Percentiles rank a stretch among this genome's conserved stretches.
Conservation (phyloP, 2,888 invertebrate species). For the Lumbricus terrestris region DNA sequence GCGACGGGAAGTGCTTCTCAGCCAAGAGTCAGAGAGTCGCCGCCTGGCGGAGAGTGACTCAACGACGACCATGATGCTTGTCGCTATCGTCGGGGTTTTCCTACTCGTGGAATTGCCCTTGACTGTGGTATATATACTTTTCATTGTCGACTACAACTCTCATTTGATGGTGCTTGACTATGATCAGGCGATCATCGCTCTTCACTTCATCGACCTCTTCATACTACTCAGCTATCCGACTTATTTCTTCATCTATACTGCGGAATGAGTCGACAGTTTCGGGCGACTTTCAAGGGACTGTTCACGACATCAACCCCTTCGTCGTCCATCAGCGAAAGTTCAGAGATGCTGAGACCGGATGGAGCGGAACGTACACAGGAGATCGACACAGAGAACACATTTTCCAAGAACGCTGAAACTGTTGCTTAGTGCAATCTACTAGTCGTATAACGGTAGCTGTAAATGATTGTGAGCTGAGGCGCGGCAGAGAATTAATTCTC, state of each 20-base stretch:
- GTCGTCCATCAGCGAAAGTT: background rate
- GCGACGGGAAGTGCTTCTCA: constrained; percentile 61
- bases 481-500: background rate
- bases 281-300: constrained; percentile 82
- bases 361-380: background rate
- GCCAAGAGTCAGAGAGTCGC: background rate
- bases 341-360: background rate
- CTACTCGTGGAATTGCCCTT: constrained; percentile 62
- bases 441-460: background rate
- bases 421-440: background rate
- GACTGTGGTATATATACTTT: constrained; percentile 65
- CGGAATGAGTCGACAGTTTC: constrained; percentile 89
- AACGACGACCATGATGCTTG: constrained; percentile 46
- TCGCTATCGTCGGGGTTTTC: constrained; percentile 58
- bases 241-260: constrained; percentile 93
- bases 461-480: background rate
- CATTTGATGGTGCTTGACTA: constrained; percentile 15
- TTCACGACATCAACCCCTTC: constrained; percentile 16
- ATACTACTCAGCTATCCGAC: constrained; percentile 87
- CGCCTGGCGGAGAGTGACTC: constrained; percentile 9
- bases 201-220: constrained; percentile 79
- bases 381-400: background rate
- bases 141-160: constrained; percentile 67
- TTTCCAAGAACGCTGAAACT: background rate
- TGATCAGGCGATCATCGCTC: constrained; percentile 36